Evolutionary conservation across 2,113 vertebrate species (phyloP).

Genomic region (Xyliphius kryptos): DNA sequence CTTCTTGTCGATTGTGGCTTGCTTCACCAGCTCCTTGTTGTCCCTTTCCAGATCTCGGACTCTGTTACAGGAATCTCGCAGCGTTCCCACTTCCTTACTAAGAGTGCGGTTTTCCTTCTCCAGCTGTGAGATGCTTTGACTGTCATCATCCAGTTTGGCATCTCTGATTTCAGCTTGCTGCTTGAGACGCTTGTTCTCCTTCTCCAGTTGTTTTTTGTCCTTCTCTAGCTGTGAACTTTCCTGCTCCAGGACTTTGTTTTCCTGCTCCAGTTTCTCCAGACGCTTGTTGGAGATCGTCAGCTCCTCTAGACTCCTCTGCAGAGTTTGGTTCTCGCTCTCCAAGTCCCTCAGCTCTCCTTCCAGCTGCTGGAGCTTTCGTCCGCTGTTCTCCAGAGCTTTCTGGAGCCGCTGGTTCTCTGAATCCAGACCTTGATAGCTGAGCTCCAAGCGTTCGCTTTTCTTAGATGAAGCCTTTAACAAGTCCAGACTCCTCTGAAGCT

Average conservation of each 20-base stretch:
- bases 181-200: slow-evolving; percentile 90
- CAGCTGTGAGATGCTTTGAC: slow-evolving; percentile 76
- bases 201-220: slow-evolving; percentile 94
- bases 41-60: slow-evolving; percentile 90
- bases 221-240: slow-evolving; percentile 91
- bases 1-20: slow-evolving; percentile 89
- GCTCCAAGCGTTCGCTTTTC: slow-evolving; percentile 90
- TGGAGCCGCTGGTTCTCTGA: slow-evolving; percentile 95
- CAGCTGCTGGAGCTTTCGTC: slow-evolving; percentile 91
- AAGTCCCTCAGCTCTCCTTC: slow-evolving; percentile 88
- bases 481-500: slow-evolving; percentile 83
- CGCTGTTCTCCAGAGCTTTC: slow-evolving; percentile 92
- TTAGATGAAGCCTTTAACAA: slow-evolving; percentile 89
- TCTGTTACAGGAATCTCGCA: slow-evolving; percentile 81
- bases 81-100: slow-evolving; percentile 80
- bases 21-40: slow-evolving; percentile 92
- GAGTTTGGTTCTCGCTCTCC: slow-evolving; percentile 86
- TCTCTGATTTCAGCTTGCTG: slow-evolving; percentile 96
- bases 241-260: slow-evolving; percentile 85
- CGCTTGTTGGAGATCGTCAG: slow-evolving; percentile 96
- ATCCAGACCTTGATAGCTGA: slow-evolving; percentile 92
- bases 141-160: slow-evolving; percentile 84
- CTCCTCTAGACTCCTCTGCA: slow-evolving; percentile 89
- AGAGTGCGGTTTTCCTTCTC: slow-evolving; percentile 93
- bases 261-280: slow-evolving; percentile 89